Evolutionary conservation across 2,888 invertebrate species (phyloP), one percentile per base, ranked within the genome.

Genomic region (Diplolepis rosae): DNA sequence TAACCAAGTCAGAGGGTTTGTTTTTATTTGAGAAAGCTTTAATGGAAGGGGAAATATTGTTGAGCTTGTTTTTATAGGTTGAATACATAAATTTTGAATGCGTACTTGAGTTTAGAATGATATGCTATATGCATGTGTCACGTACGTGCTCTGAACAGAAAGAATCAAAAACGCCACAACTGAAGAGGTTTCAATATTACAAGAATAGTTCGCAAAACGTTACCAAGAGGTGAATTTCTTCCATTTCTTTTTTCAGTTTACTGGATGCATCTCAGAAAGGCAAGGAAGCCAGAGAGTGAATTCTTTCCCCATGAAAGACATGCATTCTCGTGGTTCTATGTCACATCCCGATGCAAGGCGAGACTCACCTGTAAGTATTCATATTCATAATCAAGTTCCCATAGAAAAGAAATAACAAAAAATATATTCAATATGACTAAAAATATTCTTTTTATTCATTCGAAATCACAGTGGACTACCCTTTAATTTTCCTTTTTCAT

Each of bases 281-380:
- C 91, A 93, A 66, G 93, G 93, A 71, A 92, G 92, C 81, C 93
- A 94, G 67, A 92, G 95, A 72, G 93, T 95, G 32, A 94, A 94
- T 83, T 92, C 95, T 5, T 95, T 96, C 90, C 95, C 95, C 30
- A 95, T 96, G 95, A 95, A 95, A 85, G 95, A 96, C 85, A 91
- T 94, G 89, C 91, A 93, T 85, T 91, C 93, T 13, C 89, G 92
- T 75, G 90, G 89, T 80, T 90, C 91, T 15, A 91, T 92, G 78
- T 92, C 93, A 79, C 92, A 92, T 82, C 90, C 93, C 76, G 95
- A 95, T 86, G 90, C 93, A 76, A 93, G 92, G 85, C 91, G 92
- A 77, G 96, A 96, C 87, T 94, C 95, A 48, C 94, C 96, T 83
- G 96, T 96, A 90, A 91, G 91, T 90, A 68, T 22, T 45, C 18